phyloP scores from a whole-genome alignment of 2,113 vertebrate genomes.

The Pteronura brasiliensis region DNA sequence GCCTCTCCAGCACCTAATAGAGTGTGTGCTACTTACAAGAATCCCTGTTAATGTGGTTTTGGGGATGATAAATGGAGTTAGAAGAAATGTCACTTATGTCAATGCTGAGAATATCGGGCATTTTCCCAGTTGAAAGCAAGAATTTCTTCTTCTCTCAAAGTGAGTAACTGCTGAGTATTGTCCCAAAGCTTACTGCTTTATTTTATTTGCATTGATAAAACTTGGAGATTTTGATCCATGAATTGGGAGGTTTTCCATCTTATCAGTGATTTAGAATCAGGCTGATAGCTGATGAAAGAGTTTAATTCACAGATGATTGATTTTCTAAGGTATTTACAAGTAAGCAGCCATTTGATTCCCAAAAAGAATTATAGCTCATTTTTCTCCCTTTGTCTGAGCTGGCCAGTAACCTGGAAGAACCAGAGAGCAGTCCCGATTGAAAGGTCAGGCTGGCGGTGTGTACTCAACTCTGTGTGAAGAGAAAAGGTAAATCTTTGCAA shows the following conservation, averaged over 20 bases:
- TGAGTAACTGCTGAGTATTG: not conserved
- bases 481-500: not conserved
- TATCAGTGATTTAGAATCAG: conserved; percentile 36
- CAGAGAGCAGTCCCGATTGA: not conserved
- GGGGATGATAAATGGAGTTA: not conserved
- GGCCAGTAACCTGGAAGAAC: not conserved
- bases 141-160: not conserved
- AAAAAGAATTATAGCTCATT: conserved; percentile 16
- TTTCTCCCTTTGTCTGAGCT: not conserved
- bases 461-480: not conserved
- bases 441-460: conserved; percentile 16
- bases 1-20: not conserved
- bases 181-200: not conserved
- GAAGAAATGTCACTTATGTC: not conserved
- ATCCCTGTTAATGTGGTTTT: not conserved
- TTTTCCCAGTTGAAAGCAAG: not conserved
- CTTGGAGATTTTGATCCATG: not conserved
- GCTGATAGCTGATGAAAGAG: conserved; percentile 21
- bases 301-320: conserved; percentile 11
- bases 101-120: not conserved
- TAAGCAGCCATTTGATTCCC: not conserved
- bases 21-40: not conserved
- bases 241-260: not conserved
- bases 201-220: not conserved
- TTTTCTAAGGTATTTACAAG: conserved; percentile 23